Conservation (phyloP, 2,113 vertebrate genomes). For the Phrynocephalus versicolor region DNA sequence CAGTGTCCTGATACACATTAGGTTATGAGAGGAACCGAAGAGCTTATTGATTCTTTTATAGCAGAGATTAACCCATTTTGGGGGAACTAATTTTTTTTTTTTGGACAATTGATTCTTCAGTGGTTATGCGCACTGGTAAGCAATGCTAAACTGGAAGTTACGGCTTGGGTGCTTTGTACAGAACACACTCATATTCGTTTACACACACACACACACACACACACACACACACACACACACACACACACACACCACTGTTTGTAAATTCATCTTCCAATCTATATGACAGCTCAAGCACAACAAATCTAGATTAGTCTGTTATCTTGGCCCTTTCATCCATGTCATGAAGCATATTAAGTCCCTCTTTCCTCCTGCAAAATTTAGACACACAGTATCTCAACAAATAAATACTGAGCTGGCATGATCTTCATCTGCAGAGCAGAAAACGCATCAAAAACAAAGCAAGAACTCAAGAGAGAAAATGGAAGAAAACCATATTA, state of each 20-base stretch:
- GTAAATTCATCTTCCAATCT: background rate
- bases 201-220: background rate
- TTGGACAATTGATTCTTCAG: background rate
- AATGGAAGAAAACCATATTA: constrained; percentile 24
- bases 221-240: too few species aligned
- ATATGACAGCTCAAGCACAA: constrained; percentile 1
- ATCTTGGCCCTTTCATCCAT: constrained; percentile 22
- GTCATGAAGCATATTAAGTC: constrained; percentile 49
- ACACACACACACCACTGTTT: background rate
- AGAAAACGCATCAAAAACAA: background rate
- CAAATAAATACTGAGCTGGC: constrained; percentile 7
- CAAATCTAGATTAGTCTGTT: constrained; percentile 31
- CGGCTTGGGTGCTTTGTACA: background rate
- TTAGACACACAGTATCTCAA: constrained; percentile 17
- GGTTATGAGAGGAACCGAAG: background rate
- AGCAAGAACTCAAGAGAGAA: constrained; percentile 20
- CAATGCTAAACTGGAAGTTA: background rate
- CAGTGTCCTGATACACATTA: background rate
- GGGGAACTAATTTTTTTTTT: background rate
- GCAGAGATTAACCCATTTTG: constrained; percentile 23
- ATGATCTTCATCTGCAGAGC: constrained; percentile 17
- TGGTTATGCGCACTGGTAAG: background rate
- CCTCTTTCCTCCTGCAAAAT: background rate
- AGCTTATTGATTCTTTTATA: constrained; percentile 1
- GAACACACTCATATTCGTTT: constrained; percentile 2